Base-by-base conservation (phyloP, 92 coral and sea anemone genomes). In the Epizoanthus ramosus region DNA sequence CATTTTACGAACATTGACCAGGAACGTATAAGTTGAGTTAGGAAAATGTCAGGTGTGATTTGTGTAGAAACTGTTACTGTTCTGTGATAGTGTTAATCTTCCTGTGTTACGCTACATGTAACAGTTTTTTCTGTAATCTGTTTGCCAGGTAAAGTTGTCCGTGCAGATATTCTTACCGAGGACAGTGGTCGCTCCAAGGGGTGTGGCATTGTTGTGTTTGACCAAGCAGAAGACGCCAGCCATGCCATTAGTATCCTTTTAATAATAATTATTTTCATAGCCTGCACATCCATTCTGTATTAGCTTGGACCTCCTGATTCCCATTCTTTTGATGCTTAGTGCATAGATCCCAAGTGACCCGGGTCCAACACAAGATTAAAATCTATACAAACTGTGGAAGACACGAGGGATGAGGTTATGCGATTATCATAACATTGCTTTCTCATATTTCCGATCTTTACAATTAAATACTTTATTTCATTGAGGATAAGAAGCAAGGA, bases 171-270 rank as follows among this genome's bases (percentile, higher is more conserved):
- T 57, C 64, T 96, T 88, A 94, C 98, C 39, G 99, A 96, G 68
- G 69, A 89, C 50, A 85, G 85, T 61, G 95, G 98, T n/a, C 89
- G 99, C 50, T 96, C 99, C 25, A 96, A 94, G 75, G 99, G 99
- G 2, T 96, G 99, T 96, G 99, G 96, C 4, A 92, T 93, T 43
- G 99, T 96, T 14, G 84, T 94, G 77, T 96, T 96, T 90, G 99
- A 96, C 21, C 84, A 92, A 5, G 76, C 87, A 41, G 99, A 96
- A 68, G 99, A 96, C 6, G 99, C 99, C 0, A 85, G 73, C 57
- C 88, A 88, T 70, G 98, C 99, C 17, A 91, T 96, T 43, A 84
- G 99, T 96, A 96, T 96, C 99, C 98, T 96, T 92, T 80, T 16
- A 6, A 79, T 22, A 4, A 0, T 13, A 50, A 50, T 16, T 73